phyloP scores from a whole-genome alignment of 2,797 vertebrate genomes.

The Poecilia picta region DNA sequence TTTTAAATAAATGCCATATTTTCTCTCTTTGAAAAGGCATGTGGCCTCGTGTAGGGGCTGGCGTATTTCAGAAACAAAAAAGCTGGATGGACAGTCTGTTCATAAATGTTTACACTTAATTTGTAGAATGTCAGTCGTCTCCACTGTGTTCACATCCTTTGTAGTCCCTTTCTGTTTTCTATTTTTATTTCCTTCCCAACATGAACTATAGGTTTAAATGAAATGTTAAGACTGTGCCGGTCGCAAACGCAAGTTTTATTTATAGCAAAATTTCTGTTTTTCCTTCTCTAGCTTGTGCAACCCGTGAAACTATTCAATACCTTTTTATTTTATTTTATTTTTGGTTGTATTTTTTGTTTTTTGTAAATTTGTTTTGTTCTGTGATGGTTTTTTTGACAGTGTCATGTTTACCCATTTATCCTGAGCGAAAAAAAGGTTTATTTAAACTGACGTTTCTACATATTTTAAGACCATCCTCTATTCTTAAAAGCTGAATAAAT shows the following conservation, averaged over 20 bases:
- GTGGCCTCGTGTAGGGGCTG: constrained; percentile 81
- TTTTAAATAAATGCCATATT: constrained; percentile 81
- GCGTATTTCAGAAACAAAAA: constrained; percentile 79
- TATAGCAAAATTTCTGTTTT: constrained; percentile 85
- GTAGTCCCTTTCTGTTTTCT: constrained; percentile 67
- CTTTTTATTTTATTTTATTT: constrained; percentile 58
- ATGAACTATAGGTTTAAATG: constrained; percentile 73
- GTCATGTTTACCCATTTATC: constrained; percentile 84
- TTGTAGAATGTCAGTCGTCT: constrained; percentile 83
- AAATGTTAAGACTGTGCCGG: constrained; percentile 87
- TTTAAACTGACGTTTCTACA: constrained; percentile 89
- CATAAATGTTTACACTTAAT: constrained; percentile 89
- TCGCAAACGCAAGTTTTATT: constrained; percentile 91
- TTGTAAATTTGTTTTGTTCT: constrained; percentile 84
- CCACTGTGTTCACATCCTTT: constrained; percentile 76
- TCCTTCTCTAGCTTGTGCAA: constrained; percentile 82
- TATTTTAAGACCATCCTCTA: constrained; percentile 87
- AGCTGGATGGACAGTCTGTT: constrained; percentile 78
- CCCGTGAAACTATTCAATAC: constrained; percentile 77
- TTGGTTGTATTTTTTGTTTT: constrained; percentile 62
- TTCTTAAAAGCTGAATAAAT: constrained; percentile 89
- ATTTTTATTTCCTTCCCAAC: constrained; percentile 37
- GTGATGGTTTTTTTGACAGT: constrained; percentile 86
- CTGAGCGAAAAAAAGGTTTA: constrained; percentile 81
- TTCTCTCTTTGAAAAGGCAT: constrained; percentile 82